Evolutionary conservation across 2,797 vertebrate genomes (phyloP).

Genomic region (Onychomys torridus): DNA sequence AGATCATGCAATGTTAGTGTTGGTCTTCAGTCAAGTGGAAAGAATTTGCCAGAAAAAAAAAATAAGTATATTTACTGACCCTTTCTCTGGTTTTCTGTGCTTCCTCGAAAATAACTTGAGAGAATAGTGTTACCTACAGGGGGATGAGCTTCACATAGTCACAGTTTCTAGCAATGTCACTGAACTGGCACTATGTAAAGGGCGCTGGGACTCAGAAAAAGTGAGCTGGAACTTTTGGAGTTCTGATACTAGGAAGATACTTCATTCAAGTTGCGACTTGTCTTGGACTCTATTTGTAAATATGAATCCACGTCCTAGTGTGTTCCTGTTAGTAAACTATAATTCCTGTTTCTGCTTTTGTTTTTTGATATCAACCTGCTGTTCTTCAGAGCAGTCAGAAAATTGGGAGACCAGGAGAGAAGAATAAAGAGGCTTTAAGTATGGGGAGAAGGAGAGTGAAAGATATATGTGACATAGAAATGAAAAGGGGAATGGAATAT

Average conservation of each 20-base stretch:
- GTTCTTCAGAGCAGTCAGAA: not conserved
- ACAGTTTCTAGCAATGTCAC: not conserved
- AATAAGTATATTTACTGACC: not conserved
- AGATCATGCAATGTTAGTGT: not conserved
- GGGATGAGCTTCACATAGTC: not conserved
- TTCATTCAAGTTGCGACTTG: not conserved
- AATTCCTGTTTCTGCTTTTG: not conserved
- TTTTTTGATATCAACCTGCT: not conserved
- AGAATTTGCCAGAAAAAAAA: not conserved
- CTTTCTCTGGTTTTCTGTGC: not conserved
- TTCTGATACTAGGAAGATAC: not conserved
- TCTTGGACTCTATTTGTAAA: not conserved
- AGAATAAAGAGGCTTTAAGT: not conserved
- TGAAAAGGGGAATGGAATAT: too few relatives aligned
- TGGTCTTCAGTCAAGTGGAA: not conserved
- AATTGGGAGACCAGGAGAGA: not conserved
- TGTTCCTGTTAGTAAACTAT: not conserved
- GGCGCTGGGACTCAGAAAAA: not conserved
- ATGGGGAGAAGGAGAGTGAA: too few relatives aligned
- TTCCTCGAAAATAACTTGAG: not conserved
- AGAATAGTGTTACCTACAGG: not conserved
- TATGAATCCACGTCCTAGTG: accelerated
- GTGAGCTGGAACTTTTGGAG: not conserved
- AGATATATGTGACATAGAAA: too few relatives aligned
- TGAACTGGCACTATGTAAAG: not conserved